Evolutionary conservation across 2,113 vertebrate genomes (phyloP).

Genomic region (Lathamus discolor): DNA sequence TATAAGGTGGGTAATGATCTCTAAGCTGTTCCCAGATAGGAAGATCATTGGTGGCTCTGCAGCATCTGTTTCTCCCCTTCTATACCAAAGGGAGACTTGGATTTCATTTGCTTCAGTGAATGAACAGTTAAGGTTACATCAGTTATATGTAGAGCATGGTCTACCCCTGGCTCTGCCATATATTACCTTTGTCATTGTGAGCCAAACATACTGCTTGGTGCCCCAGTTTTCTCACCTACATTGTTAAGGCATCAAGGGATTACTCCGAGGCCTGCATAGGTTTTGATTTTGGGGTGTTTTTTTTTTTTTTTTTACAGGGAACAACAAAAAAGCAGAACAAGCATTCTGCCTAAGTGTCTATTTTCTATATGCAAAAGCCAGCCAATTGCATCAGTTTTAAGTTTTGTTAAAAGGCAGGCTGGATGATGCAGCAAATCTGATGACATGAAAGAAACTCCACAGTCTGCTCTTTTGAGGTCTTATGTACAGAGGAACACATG

Average conservation of each 20-base stretch:
- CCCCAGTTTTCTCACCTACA: background rate
- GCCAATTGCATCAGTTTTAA: background rate
- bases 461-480: background rate
- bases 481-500: background rate
- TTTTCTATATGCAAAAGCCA: background rate
- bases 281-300: background rate
- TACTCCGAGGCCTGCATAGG: background rate
- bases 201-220: background rate
- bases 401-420: background rate
- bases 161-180: background rate
- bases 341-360: background rate
- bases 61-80: background rate
- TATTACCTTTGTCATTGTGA: background rate
- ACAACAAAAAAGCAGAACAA: background rate
- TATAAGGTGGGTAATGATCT: background rate
- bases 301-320: background rate
- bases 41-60: background rate
- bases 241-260: background rate
- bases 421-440: background rate
- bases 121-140: background rate
- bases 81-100: background rate
- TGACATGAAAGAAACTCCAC: background rate
- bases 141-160: background rate
- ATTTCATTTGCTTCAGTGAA: background rate
- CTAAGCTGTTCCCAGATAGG: background rate